These are phyloP conservation scores for Phytoseiulus persimilis DNA, from an alignment of 2,888 invertebrate genomes.

Conservation along the genomic window DNA sequence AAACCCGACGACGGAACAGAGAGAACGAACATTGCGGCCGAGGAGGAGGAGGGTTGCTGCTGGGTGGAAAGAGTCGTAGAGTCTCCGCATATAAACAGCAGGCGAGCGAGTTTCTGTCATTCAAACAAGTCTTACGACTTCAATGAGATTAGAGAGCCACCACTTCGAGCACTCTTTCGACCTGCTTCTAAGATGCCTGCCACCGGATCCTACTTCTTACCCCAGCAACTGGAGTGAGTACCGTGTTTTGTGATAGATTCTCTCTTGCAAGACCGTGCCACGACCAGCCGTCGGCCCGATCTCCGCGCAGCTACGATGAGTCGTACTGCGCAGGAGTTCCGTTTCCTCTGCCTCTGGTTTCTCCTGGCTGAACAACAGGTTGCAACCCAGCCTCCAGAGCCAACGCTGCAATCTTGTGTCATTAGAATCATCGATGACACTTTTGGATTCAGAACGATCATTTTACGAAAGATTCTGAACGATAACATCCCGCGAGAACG, in stretches of 20 bases:
- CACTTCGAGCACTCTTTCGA: constrained; percentile 21
- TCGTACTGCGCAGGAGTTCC: too few species aligned
- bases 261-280: not conserved
- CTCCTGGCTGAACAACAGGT: too few species aligned
- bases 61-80: not conserved
- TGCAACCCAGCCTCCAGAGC: too few species aligned
- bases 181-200: constrained; percentile 39
- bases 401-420: too few species aligned
- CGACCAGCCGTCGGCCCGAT: too few species aligned
- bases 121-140: constrained; percentile 6
- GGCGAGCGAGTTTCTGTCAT: not conserved
- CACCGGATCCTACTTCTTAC: constrained; percentile 37
- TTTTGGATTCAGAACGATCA: too few species aligned
- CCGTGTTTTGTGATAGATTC: not conserved
- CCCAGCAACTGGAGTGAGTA: constrained; percentile 36
- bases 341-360: too few species aligned
- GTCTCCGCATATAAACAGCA: not conserved
- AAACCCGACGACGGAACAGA: not conserved
- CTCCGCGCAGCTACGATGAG: too few species aligned
- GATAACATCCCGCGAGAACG: too few species aligned
- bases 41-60: not conserved
- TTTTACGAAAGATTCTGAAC: too few species aligned
- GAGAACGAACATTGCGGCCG: not conserved
- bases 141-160: constrained; percentile 24
- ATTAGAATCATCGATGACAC: too few species aligned